phyloP scores from a whole-genome alignment of 2,113 vertebrate genomes.

The Apus apus region DNA sequence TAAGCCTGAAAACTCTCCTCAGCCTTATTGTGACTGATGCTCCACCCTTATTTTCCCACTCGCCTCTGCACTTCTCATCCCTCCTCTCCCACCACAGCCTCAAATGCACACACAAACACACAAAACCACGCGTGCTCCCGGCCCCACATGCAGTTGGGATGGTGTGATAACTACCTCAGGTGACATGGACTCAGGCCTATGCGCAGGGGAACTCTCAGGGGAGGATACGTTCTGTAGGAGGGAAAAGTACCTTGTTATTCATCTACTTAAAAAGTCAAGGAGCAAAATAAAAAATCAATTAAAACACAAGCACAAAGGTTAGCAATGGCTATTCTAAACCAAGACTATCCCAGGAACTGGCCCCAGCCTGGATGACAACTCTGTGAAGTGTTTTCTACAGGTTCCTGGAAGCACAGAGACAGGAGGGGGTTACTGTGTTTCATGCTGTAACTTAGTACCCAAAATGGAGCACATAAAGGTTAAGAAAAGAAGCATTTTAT shows the following conservation, averaged over 20 bases:
- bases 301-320: slow-evolving; percentile 66
- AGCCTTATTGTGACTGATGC: background rate
- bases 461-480: background rate
- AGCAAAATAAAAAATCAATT: slow-evolving; percentile 65
- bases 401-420: slow-evolving; percentile 4
- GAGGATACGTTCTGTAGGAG: slow-evolving; percentile 93
- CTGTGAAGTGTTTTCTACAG: slow-evolving; percentile 18
- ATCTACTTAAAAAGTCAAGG: slow-evolving; percentile 72
- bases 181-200: slow-evolving; percentile 91
- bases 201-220: slow-evolving; percentile 92
- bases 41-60: background rate
- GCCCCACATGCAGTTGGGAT: slow-evolving; percentile 54
- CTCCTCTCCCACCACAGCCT: slow-evolving; percentile 9
- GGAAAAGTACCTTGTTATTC: slow-evolving; percentile 82
- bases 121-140: background rate
- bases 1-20: background rate
- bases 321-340: slow-evolving; percentile 49
- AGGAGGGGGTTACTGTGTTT: slow-evolving; percentile 1
- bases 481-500: background rate
- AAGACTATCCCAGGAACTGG: background rate
- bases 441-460: slow-evolving; percentile 22
- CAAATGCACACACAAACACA: background rate
- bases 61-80: background rate
- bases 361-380: background rate
- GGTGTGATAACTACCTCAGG: slow-evolving; percentile 85